Conservation (phyloP, 2,797 vertebrate genomes). For the Pteropus rufus region DNA sequence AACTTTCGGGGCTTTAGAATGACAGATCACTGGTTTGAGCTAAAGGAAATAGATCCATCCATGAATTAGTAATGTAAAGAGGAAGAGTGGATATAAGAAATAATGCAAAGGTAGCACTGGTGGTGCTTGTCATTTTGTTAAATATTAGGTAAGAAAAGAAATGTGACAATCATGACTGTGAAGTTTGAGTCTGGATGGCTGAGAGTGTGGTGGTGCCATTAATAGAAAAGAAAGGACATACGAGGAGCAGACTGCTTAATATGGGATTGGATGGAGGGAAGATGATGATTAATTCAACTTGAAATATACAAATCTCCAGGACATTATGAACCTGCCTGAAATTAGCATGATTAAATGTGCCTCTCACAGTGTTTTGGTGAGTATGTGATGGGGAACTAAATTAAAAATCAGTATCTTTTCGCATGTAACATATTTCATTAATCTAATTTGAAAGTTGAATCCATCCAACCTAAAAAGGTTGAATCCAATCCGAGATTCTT, state of each 20-base stretch:
- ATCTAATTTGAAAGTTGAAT: constrained; percentile 62
- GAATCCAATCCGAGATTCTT: background rate
- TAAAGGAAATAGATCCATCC: rapidly evolving
- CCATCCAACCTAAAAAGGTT: constrained; percentile 37
- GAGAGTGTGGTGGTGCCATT: background rate
- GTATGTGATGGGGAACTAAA: constrained; percentile 56
- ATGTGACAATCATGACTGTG: background rate
- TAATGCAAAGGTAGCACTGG: background rate
- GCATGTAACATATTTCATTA: constrained; percentile 60
- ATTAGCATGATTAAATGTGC: constrained; percentile 73
- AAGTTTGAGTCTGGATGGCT: background rate
- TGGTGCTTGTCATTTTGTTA: background rate
- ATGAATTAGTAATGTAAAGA: background rate
- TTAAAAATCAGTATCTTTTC: constrained; percentile 68
- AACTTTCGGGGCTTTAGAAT: background rate
- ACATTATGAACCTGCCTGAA: constrained; percentile 63
- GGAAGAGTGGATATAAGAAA: background rate
- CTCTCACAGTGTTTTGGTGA: constrained; percentile 64
- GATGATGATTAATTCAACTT: constrained; percentile 61
- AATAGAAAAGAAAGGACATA: background rate
- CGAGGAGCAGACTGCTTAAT: background rate
- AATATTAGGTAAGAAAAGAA: constrained; percentile 7
- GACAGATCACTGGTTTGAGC: background rate
- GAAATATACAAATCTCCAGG: constrained; percentile 70
- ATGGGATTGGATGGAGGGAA: background rate